Base-by-base conservation (phyloP, 2,797 vertebrate species). In the Coranthus polyacanthus region DNA sequence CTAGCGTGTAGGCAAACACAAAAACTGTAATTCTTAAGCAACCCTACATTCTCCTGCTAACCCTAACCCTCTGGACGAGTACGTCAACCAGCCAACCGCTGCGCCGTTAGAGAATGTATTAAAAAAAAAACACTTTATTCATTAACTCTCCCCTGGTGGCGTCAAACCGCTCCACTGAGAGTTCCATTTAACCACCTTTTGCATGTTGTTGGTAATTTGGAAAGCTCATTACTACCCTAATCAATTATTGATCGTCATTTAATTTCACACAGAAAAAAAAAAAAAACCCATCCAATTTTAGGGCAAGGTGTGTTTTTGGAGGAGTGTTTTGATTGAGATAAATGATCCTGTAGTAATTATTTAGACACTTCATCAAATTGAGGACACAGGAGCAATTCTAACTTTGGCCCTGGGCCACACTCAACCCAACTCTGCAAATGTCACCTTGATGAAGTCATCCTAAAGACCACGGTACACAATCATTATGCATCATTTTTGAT, bases 211-310 rank as follows among this genome's bases (percentile, higher is more conserved):
- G 49, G 57, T 72, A 18, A 78, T 72, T 80, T 68, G 56, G 70
- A 81, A 72, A 76, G 43, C 53, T 75, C 55, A 82, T 82, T 83
- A 74, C 51, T 54, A 44, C 59, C 38, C 29, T 47, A 77, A 90
- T 78, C 56, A 70, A 80, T 78, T 72, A 72, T 84, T 78, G 60
- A 70, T 76, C 80, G 70, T 75, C 50, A 75, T 72, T 82, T 76
- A 50, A 60, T 55, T 68, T 29, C 13, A 63, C 47, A 47, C 56
- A 73, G 21, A 75, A 71, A 54, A 75, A 56, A 55, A 49, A 66
- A 73, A 78, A 65, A 63, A 53, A 54, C 32, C 22, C 16, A 17
- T 71, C 12, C 37, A 32, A 41, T 72, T 52, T 70, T 53, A 21
- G 34, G 45, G 54, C 55, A 62, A 51, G 60, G 60, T 0, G 1